These are phyloP conservation scores for Neolamprologus devosi DNA, from an alignment of 2,113 vertebrate genomes.

Conservation along the genomic window DNA sequence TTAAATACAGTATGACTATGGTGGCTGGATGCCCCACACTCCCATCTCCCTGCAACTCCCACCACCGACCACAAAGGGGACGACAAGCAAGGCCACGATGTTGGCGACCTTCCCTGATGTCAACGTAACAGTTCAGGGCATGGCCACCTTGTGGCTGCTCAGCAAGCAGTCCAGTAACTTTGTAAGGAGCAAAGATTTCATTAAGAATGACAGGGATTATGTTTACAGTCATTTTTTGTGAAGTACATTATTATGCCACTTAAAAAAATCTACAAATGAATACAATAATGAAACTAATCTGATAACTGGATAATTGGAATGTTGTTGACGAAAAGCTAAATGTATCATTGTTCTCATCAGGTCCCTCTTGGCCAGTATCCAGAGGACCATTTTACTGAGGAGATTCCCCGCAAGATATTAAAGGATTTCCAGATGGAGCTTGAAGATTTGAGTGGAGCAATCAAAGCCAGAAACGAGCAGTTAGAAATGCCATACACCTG, in stretches of 20 bases:
- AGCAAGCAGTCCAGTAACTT: too few relatives aligned
- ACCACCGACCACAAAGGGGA: too few relatives aligned
- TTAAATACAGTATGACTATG: constrained; percentile 47
- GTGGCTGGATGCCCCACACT: constrained; percentile 57
- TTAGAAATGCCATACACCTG: constrained; percentile 38
- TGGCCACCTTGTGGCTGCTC: too few relatives aligned
- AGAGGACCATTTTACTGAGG: constrained; percentile 23
- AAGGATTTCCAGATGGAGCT: constrained; percentile 30
- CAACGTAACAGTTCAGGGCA: too few relatives aligned
- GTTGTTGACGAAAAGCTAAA: neutral
- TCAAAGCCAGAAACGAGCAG: constrained; percentile 19
- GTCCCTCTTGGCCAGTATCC: constrained; percentile 6
- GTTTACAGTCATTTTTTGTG: neutral
- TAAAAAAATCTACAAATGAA: neutral
- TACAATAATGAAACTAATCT: neutral
- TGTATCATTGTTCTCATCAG: neutral
- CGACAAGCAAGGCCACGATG: too few relatives aligned
- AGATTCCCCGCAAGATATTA: neutral
- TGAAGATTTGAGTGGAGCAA: neutral
- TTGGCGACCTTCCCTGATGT: too few relatives aligned
- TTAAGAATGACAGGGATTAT: neutral
- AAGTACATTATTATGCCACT: neutral
- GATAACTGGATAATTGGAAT: neutral
- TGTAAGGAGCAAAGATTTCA: neutral
- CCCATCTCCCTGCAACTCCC: neutral